phyloP scores from a whole-genome alignment of 2,113 vertebrate species.

The Sylvietta virens region DNA sequence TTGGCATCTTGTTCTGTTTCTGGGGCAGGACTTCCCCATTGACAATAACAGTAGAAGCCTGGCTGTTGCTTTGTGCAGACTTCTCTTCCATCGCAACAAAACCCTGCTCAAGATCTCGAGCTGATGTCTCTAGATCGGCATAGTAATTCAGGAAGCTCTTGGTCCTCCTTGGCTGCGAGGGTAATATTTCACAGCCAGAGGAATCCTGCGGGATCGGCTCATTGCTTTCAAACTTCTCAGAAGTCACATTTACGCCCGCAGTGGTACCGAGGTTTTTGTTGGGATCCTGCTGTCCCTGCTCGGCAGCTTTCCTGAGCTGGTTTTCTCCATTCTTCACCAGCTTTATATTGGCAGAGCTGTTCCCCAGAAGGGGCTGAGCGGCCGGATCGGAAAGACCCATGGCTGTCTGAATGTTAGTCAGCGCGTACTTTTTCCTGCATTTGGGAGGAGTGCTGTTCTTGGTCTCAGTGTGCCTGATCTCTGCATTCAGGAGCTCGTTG shows the following conservation, averaged over 20 bases:
- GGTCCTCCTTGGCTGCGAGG: conserved; percentile 79
- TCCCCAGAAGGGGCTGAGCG: conserved; percentile 75
- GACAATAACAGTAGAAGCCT: conserved; percentile 35
- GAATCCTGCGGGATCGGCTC: conserved; percentile 73
- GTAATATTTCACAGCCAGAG: conserved; percentile 67
- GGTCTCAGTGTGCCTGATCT: conserved; percentile 83
- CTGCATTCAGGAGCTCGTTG: conserved; percentile 89
- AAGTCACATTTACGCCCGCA: conserved; percentile 69
- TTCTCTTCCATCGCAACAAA: conserved; percentile 64
- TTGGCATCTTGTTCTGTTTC: conserved; percentile 68
- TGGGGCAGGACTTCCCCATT: conserved; percentile 66
- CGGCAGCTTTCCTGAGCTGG: conserved; percentile 90
- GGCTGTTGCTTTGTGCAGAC: conserved; percentile 59
- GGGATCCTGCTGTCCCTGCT: conserved; percentile 83
- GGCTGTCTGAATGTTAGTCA: conserved; percentile 88
- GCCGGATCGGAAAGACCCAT: conserved; percentile 88
- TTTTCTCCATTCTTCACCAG: conserved; percentile 97
- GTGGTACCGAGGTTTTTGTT: conserved; percentile 79
- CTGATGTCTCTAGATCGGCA: conserved; percentile 80
- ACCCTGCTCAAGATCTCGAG: conserved; percentile 68
- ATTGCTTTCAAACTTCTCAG: conserved; percentile 86
- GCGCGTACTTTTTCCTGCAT: conserved; percentile 87
- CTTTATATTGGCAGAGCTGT: conserved; percentile 87
- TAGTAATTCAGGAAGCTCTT: conserved; percentile 95
- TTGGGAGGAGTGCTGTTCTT: conserved; percentile 86